Evolutionary conservation across 2,113 vertebrate species (phyloP), one percentile per base, ranked within the genome.

Genomic region (Otocyon megalotis): DNA sequence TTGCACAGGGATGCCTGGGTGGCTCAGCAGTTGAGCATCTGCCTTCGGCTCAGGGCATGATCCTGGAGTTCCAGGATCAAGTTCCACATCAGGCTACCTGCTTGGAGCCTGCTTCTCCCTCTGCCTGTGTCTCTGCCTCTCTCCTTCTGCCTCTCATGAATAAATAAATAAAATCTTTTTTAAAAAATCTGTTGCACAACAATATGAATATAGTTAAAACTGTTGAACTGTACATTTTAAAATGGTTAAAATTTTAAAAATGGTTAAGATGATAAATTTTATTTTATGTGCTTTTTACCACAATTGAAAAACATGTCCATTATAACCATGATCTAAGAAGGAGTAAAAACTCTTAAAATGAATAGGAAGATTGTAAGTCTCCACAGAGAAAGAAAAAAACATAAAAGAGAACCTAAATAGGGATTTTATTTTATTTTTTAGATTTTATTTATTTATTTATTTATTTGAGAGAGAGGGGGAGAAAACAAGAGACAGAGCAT

Each of bases 231-330:
- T 43, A 43, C 43, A 43, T 43, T 43, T 43, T 43, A 7, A 43
- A 43, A 43, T 43, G 43, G 43, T 7, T 43, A 43, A 43, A 43
- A 43, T 43, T 43, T 43, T 7, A 7, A 43, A 62, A 62, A 90
- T 63, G 5, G 43, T 77, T 77, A 77, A 90, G 88, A 53, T 89
- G 67, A 43, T 83, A 83, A 84, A 62, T 92, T 74, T 72, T 92
- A 12, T 83, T 30, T 62, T 50, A 50, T 72, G 13, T 80, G 50
- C 43, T 53, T 81, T 88, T 56, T 15, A 32, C 19, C 53, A 58
- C 19, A 82, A 71, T n/a, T 56, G 9, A 65, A 90, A 76, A 71
- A 37, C 77, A 94, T 12, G 84, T 16, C 22, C 37, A 60, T 30
- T 53, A 82, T 62, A 72, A 94, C 53, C 37, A 37, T 37, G 26